Base-by-base conservation (phyloP, 1,140 invertebrate genomes). In the Matsumurasca onukii region DNA sequence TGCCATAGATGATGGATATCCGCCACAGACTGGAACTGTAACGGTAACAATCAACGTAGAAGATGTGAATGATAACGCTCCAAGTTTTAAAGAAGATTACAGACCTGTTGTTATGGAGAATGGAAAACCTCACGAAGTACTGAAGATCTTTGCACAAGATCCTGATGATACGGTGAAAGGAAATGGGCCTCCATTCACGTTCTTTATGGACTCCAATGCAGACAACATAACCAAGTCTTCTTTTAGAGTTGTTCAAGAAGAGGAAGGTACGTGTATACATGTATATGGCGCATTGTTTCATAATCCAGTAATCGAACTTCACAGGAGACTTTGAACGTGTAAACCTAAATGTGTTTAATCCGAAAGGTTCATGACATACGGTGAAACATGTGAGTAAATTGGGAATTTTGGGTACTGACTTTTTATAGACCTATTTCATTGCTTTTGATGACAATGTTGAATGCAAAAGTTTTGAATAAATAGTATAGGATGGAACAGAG, bases 31-130 rank as follows among this genome's bases (percentile, higher is more conserved):
- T 2, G 95, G 96, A 2, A 97, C 95, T 0, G 96, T 95, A 0
- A 98, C 95, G 0, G 81, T 99, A 20, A 95, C 93, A 0, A 93
- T 98, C 0, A 92, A 94, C 69, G 94, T 98, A 0, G 90, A 92
- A 77, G 97, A 98, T 75, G 95, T 98, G 66, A 98, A 98, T 78
- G 97, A 98, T 75, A 98, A 93, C 78, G 89, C 91, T 0, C 94
- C 94, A n/a, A 20, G 27, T 1, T 65, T 65, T 27, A 82, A 93
- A 1, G 91, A 95, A 77, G 92, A 96, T 76, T 97, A 98, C 77
- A 85, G 92, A 62, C 95, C 95, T 0, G 92, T 97, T 15, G 83
- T 97, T 62, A 91, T 90, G 0, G 95, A 97, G 79, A 93, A 96
- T 78, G 87, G 90, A 45, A 86, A 90, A 31, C 91, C 94, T 34